Evolutionary conservation across 2,797 vertebrate species (phyloP).

Genomic region (Sibirionetta formosa): DNA sequence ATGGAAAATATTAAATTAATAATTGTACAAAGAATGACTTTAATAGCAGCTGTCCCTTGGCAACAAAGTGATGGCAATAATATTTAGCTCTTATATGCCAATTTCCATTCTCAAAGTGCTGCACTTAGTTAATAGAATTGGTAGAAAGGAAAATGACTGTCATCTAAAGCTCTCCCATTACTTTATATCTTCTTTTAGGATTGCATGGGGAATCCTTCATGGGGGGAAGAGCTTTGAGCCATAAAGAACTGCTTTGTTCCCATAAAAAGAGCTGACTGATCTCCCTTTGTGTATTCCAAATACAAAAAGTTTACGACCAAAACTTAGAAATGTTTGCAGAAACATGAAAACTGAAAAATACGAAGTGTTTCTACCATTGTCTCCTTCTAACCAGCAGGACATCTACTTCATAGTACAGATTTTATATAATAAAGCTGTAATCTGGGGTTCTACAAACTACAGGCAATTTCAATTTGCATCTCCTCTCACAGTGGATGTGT

Average conservation of each 20-base stretch:
- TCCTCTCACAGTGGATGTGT: background rate
- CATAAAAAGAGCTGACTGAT: background rate
- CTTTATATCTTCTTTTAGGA: background rate
- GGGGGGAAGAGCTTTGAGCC: background rate
- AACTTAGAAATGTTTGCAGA: background rate
- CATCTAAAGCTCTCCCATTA: background rate
- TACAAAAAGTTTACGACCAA: background rate
- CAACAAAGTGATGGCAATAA: background rate
- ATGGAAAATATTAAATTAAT: background rate
- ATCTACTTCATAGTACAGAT: background rate
- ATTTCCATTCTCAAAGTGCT: background rate
- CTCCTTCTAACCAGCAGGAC: background rate
- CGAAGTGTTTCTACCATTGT: background rate
- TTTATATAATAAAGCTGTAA: background rate
- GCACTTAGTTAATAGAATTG: background rate
- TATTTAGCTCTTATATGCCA: background rate
- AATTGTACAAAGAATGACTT: background rate
- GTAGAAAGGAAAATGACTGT: background rate
- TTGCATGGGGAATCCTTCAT: background rate
- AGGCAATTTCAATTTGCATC: background rate
- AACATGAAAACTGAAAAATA: background rate
- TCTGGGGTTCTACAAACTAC: background rate
- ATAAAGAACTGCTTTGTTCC: background rate
- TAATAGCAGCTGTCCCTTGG: background rate
- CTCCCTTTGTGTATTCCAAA: background rate